Conservation (phyloP, 2,113 vertebrate genomes). For the Sander lucioperca region DNA sequence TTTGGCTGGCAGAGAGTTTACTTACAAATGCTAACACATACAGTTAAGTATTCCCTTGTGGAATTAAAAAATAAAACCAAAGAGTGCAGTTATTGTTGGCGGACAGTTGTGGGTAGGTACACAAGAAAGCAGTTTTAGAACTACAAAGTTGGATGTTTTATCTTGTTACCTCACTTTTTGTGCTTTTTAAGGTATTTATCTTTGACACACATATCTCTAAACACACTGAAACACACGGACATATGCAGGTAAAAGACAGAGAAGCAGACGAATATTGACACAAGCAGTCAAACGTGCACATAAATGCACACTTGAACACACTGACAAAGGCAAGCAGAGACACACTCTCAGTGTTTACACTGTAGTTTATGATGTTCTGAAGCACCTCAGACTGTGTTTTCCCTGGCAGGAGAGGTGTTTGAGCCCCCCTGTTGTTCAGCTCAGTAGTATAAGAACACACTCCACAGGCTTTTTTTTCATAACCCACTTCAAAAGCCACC, state of each 20-base stretch:
- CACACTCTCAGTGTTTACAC: slow-evolving; percentile 16
- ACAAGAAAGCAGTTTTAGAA: slow-evolving; percentile 28
- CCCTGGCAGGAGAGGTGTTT: slow-evolving; percentile 26
- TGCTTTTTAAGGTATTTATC: not conserved
- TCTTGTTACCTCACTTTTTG: not conserved
- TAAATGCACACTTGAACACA: not conserved
- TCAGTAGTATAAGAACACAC: slow-evolving; percentile 43
- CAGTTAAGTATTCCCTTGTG: slow-evolving; percentile 24
- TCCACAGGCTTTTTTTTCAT: slow-evolving; percentile 48
- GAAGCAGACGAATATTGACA: not conserved
- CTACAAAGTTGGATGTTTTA: slow-evolving; percentile 10
- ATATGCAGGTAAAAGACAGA: not conserved
- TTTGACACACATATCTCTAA: not conserved
- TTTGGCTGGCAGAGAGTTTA: slow-evolving; percentile 24
- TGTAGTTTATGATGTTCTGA: slow-evolving; percentile 40
- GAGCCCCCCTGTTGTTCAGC: slow-evolving; percentile 47
- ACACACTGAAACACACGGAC: not conserved
- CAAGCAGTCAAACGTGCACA: not conserved
- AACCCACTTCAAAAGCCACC: slow-evolving; percentile 62
- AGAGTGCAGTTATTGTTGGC: slow-evolving; percentile 5
- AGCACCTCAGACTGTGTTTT: slow-evolving; percentile 31
- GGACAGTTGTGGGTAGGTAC: slow-evolving; percentile 4
- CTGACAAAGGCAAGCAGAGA: slow-evolving; percentile 7
- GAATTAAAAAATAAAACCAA: slow-evolving; percentile 28
- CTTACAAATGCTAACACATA: slow-evolving; percentile 50